phyloP scores from a whole-genome alignment of 2,888 invertebrate species.

The Hydraecia micacea region DNA sequence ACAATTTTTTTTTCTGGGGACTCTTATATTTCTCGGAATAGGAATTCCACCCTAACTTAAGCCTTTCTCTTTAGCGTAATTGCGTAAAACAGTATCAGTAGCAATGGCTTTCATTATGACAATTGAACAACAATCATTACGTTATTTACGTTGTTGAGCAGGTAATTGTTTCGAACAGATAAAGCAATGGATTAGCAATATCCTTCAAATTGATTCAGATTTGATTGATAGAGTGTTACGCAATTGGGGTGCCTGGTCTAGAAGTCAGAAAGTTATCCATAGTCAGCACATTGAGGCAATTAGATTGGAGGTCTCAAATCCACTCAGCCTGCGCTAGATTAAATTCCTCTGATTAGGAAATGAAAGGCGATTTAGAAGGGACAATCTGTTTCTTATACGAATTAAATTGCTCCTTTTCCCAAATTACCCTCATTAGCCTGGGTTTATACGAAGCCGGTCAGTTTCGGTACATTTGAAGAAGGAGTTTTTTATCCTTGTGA shows the following conservation, averaged over 20 bases:
- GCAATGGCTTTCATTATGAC: too few relatives aligned
- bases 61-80: too few relatives aligned
- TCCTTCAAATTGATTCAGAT: too few relatives aligned
- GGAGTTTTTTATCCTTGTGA: conserved; percentile 9
- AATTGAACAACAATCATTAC: too few relatives aligned
- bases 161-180: too few relatives aligned
- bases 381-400: conserved; percentile 51
- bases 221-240: background rate
- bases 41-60: background rate
- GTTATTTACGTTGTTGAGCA: too few relatives aligned
- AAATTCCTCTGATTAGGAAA: conserved; percentile 30
- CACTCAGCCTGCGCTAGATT: conserved; percentile 5
- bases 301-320: conserved; percentile 5
- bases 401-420: conserved; percentile 31
- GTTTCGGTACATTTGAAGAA: background rate
- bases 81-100: too few relatives aligned
- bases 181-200: too few relatives aligned
- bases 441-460: conserved; percentile 11
- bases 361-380: conserved; percentile 38
- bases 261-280: background rate
- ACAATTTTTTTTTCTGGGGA: too few relatives aligned
- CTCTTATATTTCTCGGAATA: too few relatives aligned
- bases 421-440: conserved; percentile 48
- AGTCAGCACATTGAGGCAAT: conserved; percentile 8
- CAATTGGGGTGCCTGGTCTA: background rate